These are phyloP conservation scores for Prionailurus bengalensis DNA, from an alignment of 2,113 vertebrate genomes.

Conservation along the genomic window DNA sequence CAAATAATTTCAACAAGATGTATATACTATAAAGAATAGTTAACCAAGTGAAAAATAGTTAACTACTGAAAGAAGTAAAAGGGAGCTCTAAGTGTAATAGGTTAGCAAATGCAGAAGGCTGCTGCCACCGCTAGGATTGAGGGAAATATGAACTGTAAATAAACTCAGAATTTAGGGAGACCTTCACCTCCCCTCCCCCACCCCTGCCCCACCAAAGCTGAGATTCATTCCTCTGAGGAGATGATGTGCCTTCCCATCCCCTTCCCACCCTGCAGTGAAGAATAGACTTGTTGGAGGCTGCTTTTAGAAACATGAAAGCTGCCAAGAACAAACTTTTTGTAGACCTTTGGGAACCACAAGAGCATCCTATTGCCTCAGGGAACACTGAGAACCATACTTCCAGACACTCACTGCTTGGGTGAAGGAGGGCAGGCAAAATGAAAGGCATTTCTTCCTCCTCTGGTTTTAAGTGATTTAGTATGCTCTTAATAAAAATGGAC, in stretches of 20 bases:
- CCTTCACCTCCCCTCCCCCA: rapidly evolving
- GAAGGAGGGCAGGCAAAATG: neutral
- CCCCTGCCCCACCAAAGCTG: neutral
- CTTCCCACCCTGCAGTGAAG: neutral
- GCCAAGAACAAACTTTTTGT: neutral
- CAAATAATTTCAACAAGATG: neutral
- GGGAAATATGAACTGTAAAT: neutral
- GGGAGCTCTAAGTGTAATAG: neutral
- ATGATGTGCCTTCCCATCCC: too few relatives aligned
- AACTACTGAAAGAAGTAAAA: neutral
- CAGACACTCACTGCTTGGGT: neutral
- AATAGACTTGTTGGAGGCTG: neutral
- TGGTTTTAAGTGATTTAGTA: neutral
- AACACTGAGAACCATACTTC: neutral
- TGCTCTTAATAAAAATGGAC: neutral
- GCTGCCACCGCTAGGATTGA: neutral
- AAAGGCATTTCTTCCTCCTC: neutral
- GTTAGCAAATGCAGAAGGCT: neutral
- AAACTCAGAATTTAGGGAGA: neutral
- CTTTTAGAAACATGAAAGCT: neutral
- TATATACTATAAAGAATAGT: neutral
- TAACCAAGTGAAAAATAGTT: neutral
- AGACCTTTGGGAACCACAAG: neutral
- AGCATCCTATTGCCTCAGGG: too few relatives aligned
- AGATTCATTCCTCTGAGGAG: neutral